These are phyloP conservation scores for Tonatia bakeri DNA, from an alignment of 2,113 vertebrate genomes.

Conservation along the genomic window DNA sequence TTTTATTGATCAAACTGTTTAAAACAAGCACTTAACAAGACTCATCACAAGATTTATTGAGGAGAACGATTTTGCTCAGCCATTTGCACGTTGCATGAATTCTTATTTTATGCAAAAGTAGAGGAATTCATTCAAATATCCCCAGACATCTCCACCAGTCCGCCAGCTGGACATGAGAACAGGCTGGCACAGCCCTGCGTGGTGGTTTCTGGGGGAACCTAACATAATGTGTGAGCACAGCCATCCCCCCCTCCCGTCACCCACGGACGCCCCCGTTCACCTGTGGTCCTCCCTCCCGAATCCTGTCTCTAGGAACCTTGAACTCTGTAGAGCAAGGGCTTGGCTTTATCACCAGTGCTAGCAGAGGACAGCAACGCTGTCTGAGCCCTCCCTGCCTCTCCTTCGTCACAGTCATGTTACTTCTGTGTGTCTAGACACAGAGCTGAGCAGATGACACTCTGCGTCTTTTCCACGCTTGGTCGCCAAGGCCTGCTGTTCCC, in stretches of 20 bases:
- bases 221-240: fast-evolving
- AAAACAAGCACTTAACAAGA: background rate
- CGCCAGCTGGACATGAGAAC: too few relatives aligned
- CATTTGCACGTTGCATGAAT: background rate
- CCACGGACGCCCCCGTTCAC: fast-evolving
- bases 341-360: fast-evolving
- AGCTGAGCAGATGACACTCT: fast-evolving
- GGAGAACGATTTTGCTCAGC: fast-evolving
- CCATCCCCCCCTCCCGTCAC: fast-evolving
- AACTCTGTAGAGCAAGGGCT: background rate
- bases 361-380: background rate
- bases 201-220: background rate
- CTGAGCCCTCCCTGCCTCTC: fast-evolving
- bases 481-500: fast-evolving
- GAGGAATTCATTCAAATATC: background rate
- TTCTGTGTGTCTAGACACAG: background rate
- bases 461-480: fast-evolving
- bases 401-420: fast-evolving
- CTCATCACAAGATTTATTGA: fast-evolving
- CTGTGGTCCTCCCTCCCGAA: fast-evolving
- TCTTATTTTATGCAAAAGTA: background rate
- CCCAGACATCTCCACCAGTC: background rate
- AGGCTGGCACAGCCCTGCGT: fast-evolving
- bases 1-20: background rate
- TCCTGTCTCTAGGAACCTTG: background rate